Base-by-base conservation (phyloP, 2,888 invertebrate genomes). In the Archips crataeganus region DNA sequence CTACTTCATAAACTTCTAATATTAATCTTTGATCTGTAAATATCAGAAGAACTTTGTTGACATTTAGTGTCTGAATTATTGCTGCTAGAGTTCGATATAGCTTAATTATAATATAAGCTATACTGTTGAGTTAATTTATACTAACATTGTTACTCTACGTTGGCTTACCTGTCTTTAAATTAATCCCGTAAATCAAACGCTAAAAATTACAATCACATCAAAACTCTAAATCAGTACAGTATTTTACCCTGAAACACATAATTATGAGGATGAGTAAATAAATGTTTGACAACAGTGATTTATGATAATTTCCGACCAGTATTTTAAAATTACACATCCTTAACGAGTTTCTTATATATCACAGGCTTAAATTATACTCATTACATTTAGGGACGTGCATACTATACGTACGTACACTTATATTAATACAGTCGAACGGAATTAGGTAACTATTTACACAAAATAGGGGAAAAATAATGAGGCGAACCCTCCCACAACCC, bases 361-460 rank as follows among this genome's bases (percentile, higher is more conserved):
- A 94, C 94, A 94, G 94, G 93, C 94, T 94, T 94, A 94, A 93
- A 93, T 88, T 89, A 94, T 92, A 93, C 85, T 87, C 85, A 86
- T 91, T 93, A 93, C 82, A 80, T 85, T 90, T 87, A 92, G 89
- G 94, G 94, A 94, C 94, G 94, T 93, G 94, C 92, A 92, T 93
- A 88, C 90, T 90, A 92, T 93, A 92, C 89, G 87, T 93, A 92
- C 90, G 90, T 90, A 89, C 90, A 91, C 78, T 84, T 81, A 87
- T 87, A 87, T 89, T 90, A 85, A 85, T 89, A 91, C 85, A 90
- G 86, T 89, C 80, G 82, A 91, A 90, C 84, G 80, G 89, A 93
- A 93, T 92, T 91, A 90, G 90, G 90, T 92, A 93, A 94, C 94
- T 94, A 94, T 94, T 94, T 94, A 94, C 94, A 94, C 90, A 90